phyloP scores from a whole-genome alignment of 2,113 vertebrate species.

The Lampris incognitus region DNA sequence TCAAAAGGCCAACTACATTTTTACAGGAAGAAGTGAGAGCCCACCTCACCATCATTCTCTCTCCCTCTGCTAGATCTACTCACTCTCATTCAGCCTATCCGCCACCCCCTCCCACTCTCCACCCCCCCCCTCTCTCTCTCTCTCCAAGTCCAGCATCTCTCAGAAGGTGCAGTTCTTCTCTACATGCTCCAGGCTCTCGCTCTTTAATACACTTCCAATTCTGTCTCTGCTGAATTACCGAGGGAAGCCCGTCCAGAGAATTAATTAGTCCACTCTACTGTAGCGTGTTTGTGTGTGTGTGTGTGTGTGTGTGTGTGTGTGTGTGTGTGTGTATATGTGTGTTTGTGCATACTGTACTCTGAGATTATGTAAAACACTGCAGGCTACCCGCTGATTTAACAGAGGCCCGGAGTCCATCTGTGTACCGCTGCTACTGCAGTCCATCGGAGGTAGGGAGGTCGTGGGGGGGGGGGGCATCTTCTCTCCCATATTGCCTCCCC shows the following conservation, averaged over 20 bases:
- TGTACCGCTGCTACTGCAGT: neutral
- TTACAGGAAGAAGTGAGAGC: conserved; percentile 16
- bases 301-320: neutral
- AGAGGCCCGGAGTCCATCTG: neutral
- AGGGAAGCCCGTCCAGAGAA: conserved; percentile 1
- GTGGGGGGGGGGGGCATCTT: too few relatives aligned
- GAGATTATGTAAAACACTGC: neutral
- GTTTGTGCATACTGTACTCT: neutral
- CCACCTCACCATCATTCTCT: neutral
- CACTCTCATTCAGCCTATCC: neutral
- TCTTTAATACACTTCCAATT: neutral
- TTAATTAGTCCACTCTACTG: conserved; percentile 8
- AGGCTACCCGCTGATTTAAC: neutral
- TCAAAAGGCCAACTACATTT: conserved; percentile 43
- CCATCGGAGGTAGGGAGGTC: too few relatives aligned
- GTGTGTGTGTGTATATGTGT: neutral
- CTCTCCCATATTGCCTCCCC: neutral
- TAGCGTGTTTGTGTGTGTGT: neutral
- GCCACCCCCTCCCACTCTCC: neutral
- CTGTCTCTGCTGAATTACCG: neutral
- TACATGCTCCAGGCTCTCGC: neutral
- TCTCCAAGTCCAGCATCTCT: neutral
- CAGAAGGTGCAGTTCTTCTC: neutral
- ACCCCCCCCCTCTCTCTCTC: neutral
- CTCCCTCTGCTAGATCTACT: neutral